Percentiles rank a stretch among this genome's conserved stretches.
Conservation (phyloP, 2,113 vertebrate genomes). For the Laterallus jamaicensis region DNA sequence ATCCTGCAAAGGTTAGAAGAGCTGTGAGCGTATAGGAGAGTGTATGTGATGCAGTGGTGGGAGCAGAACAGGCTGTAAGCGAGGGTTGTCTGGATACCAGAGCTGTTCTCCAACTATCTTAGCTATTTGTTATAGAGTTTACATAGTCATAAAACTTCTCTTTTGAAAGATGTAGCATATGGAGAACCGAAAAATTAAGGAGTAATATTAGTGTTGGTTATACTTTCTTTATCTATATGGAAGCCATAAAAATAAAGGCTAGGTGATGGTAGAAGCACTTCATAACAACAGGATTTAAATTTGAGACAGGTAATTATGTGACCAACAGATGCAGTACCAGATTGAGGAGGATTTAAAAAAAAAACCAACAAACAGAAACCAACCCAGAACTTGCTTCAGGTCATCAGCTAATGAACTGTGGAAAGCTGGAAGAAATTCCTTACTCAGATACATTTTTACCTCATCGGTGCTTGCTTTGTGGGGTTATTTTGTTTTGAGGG, state of each 20-base stretch:
- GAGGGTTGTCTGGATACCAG: background rate
- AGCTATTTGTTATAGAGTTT: background rate
- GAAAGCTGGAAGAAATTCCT: background rate
- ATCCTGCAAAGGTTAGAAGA: background rate
- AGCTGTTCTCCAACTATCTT: background rate
- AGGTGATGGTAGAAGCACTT: background rate
- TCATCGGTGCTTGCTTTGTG: background rate
- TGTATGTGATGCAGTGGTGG: background rate
- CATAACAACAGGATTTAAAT: background rate
- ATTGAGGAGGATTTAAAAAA: background rate
- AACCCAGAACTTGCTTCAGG: background rate
- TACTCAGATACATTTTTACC: background rate
- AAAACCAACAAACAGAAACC: background rate
- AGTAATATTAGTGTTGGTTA: background rate
- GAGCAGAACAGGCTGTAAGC: background rate
- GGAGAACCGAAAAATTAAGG: background rate
- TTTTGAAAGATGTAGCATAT: background rate
- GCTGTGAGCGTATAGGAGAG: fast-evolving
- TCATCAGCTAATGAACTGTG: background rate
- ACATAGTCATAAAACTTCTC: background rate
- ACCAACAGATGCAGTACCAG: background rate
- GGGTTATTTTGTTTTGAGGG: background rate
- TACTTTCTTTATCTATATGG: background rate
- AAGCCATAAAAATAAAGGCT: background rate
- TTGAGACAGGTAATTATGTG: background rate